Percentiles rank a stretch among this genome's conserved stretches.
phyloP scores from a whole-genome alignment of 2,888 invertebrate species.

The Philhelius pedissequus region DNA sequence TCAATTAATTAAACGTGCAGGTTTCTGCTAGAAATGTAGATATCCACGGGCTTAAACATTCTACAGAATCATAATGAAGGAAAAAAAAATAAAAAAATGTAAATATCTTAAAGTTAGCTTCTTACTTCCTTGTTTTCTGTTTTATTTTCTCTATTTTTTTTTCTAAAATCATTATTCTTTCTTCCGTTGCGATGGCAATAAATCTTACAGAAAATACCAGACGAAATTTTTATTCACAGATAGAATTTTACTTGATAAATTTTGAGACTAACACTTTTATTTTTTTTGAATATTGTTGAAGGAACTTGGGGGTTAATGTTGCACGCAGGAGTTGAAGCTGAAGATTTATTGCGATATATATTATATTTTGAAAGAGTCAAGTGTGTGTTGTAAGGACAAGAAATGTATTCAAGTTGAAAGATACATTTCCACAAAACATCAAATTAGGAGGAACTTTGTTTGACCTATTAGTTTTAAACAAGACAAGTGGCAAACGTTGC shows the following conservation, averaged over 20 bases:
- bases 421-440: background rate
- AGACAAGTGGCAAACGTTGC: background rate
- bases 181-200: slow-evolving; percentile 47
- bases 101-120: slow-evolving; percentile 26
- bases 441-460: slow-evolving; percentile 9
- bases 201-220: slow-evolving; percentile 39
- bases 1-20: slow-evolving; percentile 38
- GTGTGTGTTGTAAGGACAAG: slow-evolving; percentile 28
- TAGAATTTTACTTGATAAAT: slow-evolving; percentile 25
- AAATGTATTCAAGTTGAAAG: background rate
- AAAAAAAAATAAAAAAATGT: background rate
- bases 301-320: background rate
- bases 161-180: slow-evolving; percentile 7
- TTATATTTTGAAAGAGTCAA: slow-evolving; percentile 40
- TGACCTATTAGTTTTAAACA: slow-evolving; percentile 12
- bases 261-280: background rate
- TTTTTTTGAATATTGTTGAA: background rate
- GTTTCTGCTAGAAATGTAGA: background rate
- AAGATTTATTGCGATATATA: slow-evolving; percentile 46
- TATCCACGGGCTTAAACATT: background rate
- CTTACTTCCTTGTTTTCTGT: slow-evolving; percentile 24
- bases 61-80: background rate
- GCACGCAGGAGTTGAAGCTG: slow-evolving; percentile 16
- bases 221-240: slow-evolving; percentile 6
- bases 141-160: background rate